Conservation (phyloP, 2,797 vertebrate genomes). For the Alcedo quadribrachys region DNA sequence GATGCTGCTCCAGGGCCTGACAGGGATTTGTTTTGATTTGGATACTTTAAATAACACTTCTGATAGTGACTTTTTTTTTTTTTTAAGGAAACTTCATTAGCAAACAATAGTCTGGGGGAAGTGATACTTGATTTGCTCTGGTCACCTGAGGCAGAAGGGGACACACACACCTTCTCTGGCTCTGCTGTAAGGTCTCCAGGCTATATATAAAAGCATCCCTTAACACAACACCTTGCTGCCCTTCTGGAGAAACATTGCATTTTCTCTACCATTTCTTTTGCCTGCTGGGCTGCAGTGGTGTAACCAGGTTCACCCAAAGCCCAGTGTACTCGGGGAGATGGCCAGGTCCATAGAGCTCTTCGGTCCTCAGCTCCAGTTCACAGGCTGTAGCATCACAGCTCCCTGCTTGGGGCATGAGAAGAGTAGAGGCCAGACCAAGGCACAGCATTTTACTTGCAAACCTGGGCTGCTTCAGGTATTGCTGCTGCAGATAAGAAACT, state of each 20-base stretch:
- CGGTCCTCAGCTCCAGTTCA: background rate
- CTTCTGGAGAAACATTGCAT: background rate
- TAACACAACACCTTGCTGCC: background rate
- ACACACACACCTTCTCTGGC: fast-evolving
- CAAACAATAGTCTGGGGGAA: fast-evolving
- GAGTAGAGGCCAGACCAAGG: background rate
- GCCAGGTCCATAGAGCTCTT: fast-evolving
- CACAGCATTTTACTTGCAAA: background rate
- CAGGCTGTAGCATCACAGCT: background rate
- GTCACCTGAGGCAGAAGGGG: background rate
- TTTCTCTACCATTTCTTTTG: background rate
- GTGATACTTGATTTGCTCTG: background rate
- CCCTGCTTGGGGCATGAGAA: background rate
- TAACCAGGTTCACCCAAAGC: background rate
- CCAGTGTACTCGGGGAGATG: fast-evolving
- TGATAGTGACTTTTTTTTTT: background rate
- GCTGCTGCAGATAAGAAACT: background rate
- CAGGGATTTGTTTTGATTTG: background rate
- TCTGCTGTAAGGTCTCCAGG: fast-evolving
- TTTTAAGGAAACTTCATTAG: background rate
- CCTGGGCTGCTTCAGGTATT: background rate
- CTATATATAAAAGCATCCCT: background rate
- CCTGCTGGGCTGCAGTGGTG: fast-evolving
- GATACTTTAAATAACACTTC: background rate
- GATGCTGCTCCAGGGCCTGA: background rate